Base-by-base conservation (phyloP, 2,797 vertebrate species). In the Lateolabrax maculatus region DNA sequence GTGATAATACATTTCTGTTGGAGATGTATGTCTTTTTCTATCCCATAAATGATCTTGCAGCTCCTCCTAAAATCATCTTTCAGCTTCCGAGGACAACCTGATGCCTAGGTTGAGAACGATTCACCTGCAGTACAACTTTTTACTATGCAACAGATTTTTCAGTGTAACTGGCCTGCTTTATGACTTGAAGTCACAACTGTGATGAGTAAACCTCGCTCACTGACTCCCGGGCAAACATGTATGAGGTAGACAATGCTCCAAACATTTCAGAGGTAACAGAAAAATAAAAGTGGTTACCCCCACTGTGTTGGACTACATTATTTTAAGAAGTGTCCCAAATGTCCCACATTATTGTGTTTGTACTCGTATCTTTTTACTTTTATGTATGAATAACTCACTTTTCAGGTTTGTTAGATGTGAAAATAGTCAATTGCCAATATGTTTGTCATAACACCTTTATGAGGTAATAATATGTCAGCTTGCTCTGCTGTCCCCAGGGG, bases 1-100 rank as follows among this genome's bases (percentile, higher is more conserved):
- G 73, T 64, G 51, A 75, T 84, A 60, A 61, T 68, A 41, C 29
- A 68, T 52, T 71, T 74, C 39, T 79, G 27, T 61, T 64, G 66
- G 51, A 77, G 52, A 80, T 67, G 44, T 43, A 51, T 79, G 64
- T 46, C 63, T 58, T 41, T 69, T 62, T 4, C 39, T 53, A 13
- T 68, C n/a, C 21, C 21, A 25, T 61, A 43, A 77, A 71, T 66
- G 48, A 69, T 80, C 48, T 56, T 23, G 9, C 51, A 36, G 44
- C 46, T 63, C 46, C 37, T 55, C 36, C 11, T 52, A 31, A 58
- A 66, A 37, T 41, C 8, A 16, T 18, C 27, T 39, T 44, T 52
- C 27, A 76, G 43, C 48, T 53, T 61, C 12, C n/a, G n/a, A 4
- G 1, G 25, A 60, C 25, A 36, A 53, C 21, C 29, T 21, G 23